Base-by-base conservation (phyloP, 2,888 invertebrate species). In the Chrysodeixis includens region DNA sequence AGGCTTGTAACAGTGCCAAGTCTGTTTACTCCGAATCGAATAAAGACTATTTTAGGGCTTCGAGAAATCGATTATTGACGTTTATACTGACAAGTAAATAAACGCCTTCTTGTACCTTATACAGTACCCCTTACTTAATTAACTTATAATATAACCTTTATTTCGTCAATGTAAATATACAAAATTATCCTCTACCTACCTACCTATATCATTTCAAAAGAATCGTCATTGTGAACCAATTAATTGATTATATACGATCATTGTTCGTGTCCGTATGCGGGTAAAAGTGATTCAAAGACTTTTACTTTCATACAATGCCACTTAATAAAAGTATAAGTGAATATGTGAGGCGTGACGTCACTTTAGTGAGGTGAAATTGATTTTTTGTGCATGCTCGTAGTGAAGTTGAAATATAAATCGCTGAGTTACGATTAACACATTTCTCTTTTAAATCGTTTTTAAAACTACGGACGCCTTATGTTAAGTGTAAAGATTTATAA, bases 281-380 rank as follows among this genome's bases (percentile, higher is more conserved):
- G 75, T 79, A 86, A 82, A 86, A 88, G 87, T 83, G 85, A 69
- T 71, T 71, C 67, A 71, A 71, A 53, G 56, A 85, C 87, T 88
- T 88, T 87, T 87, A 87, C 87, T 88, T 88, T 88, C 82, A 72
- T 53, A 63, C 63, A 61, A 59, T 58, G 68, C 62, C 76, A 64
- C 62, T 55, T 53, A 60, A n/a, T 66, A 68, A 78, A 70, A 70
- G 69, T 53, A 60, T 51, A 69, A 72, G 73, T 70, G 63, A 66
- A 56, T 62, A 63, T 20, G 44, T 60, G 16, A 30, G 18, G 20
- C 32, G 22, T 53, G 30, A 54, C 35, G 35, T 30, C 22, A 69
- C 52, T 46, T 30, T 40, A 40, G 35, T 58, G 35, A 68, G 68
- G 56, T 5, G 12, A 49, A 58, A 64, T 58, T 54, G 9, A 30